Percentiles rank a stretch among this genome's conserved stretches.
Evolutionary conservation across 2,113 vertebrate species (phyloP).

Genomic region (Galbula dea): DNA sequence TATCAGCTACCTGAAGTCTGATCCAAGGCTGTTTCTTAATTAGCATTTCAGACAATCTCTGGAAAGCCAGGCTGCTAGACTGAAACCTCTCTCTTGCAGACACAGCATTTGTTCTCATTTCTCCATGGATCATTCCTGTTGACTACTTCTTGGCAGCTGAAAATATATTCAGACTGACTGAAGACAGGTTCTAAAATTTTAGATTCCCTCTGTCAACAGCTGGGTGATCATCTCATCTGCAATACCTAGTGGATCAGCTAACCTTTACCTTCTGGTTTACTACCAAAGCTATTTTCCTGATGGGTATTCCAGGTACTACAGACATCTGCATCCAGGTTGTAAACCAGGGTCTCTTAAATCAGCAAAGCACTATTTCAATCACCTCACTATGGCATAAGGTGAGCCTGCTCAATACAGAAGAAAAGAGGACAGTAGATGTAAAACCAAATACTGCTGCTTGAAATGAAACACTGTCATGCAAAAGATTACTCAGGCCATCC

Average conservation of each 20-base stretch:
- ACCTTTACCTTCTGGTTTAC: not conserved
- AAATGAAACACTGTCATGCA: not conserved
- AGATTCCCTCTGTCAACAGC: slow-evolving; percentile 24
- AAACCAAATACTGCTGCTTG: not conserved
- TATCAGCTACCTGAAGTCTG: not conserved
- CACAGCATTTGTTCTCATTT: not conserved
- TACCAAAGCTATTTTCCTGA: not conserved
- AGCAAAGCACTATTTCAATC: not conserved
- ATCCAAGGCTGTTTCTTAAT: not conserved
- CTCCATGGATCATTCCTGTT: not conserved
- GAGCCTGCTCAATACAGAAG: not conserved
- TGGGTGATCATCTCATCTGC: not conserved
- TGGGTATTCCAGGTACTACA: not conserved
- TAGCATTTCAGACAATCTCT: not conserved
- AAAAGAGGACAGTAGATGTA: not conserved
- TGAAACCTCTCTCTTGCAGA: not conserved
- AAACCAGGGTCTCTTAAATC: not conserved
- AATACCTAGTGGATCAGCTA: not conserved
- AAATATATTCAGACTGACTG: not conserved
- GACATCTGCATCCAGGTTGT: not conserved
- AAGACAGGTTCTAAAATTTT: not conserved
- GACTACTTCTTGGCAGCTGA: slow-evolving; percentile 16
- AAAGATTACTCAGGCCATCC: not conserved
- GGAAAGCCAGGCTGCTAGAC: not conserved
- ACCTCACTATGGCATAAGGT: not conserved